Evolutionary conservation across 2,888 invertebrate species (phyloP).

Genomic region (Caenorhabditis sulstoni): DNA sequence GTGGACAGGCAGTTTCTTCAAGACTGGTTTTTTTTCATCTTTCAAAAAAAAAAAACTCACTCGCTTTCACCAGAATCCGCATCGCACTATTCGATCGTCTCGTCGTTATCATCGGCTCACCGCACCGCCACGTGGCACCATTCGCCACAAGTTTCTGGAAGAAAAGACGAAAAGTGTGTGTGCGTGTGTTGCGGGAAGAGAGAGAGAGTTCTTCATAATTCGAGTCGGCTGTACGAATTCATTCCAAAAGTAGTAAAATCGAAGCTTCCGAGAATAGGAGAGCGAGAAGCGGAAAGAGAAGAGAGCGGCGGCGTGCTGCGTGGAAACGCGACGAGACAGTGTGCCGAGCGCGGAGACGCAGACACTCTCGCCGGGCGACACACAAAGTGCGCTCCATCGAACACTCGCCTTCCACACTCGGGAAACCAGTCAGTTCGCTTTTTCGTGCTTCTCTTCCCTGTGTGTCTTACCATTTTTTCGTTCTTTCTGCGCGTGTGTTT

Average conservation of each 20-base stretch:
- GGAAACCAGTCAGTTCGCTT: slow-evolving; percentile 24
- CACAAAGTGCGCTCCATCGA: slow-evolving; percentile 20
- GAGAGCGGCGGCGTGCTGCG: slow-evolving; percentile 16
- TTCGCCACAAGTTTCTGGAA: slow-evolving; percentile 41
- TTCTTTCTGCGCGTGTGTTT: not conserved
- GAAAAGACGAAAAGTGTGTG: not conserved
- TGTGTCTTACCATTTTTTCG: slow-evolving; percentile 9
- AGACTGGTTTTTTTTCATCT: no score
- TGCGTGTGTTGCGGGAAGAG: not conserved
- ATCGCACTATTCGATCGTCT: slow-evolving; percentile 18
- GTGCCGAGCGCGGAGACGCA: slow-evolving; percentile 41
- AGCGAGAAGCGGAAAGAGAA: slow-evolving; percentile 4
- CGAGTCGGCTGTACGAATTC: no score
- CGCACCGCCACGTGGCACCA: slow-evolving; percentile 43
- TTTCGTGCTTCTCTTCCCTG: not conserved
- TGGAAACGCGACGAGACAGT: slow-evolving; percentile 31
- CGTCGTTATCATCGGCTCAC: slow-evolving; percentile 15
- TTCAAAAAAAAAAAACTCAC: slow-evolving; percentile 5
- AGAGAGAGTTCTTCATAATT: no score
- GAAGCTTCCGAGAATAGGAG: slow-evolving; percentile 6
- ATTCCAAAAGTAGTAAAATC: not conserved
- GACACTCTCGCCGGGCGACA: not conserved
- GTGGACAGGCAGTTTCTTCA: no score
- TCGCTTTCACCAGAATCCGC: slow-evolving; percentile 8
- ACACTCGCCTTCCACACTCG: not conserved